These are phyloP conservation scores for Potorous gilbertii DNA, from an alignment of 2,797 vertebrate species.

Conservation along the genomic window DNA sequence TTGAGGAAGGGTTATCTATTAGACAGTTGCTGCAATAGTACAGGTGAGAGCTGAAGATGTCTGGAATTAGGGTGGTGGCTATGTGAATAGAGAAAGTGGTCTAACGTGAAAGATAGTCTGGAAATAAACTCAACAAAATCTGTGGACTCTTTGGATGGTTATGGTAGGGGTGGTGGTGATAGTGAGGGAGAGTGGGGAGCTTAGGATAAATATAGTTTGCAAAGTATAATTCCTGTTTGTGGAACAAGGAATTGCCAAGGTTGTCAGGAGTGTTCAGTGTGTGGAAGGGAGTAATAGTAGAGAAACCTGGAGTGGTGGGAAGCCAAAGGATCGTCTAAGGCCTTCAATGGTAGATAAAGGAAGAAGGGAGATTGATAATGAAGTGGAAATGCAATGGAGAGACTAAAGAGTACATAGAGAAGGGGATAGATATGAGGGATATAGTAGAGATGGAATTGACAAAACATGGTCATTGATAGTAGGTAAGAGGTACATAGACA, in stretches of 20 bases:
- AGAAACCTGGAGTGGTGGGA: not conserved
- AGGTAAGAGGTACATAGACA: not conserved
- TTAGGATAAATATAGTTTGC: not conserved
- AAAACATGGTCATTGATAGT: not conserved
- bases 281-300: not conserved
- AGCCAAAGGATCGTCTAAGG: not conserved
- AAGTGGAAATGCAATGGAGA: not conserved
- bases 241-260: not conserved
- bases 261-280: not conserved
- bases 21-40: not conserved
- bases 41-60: not conserved
- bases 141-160: not conserved
- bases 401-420: not conserved
- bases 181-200: not conserved
- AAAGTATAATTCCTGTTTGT: not conserved
- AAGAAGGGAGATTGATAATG: conserved; percentile 12
- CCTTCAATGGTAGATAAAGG: not conserved
- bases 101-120: not conserved
- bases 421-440: not conserved
- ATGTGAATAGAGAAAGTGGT: not conserved
- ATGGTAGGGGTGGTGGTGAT: not conserved
- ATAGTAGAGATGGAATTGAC: not conserved
- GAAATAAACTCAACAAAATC: not conserved
- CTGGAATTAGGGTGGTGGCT: not conserved
- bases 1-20: not conserved